Base-by-base conservation (phyloP, 2,797 vertebrate genomes). In the Meda fulgida region DNA sequence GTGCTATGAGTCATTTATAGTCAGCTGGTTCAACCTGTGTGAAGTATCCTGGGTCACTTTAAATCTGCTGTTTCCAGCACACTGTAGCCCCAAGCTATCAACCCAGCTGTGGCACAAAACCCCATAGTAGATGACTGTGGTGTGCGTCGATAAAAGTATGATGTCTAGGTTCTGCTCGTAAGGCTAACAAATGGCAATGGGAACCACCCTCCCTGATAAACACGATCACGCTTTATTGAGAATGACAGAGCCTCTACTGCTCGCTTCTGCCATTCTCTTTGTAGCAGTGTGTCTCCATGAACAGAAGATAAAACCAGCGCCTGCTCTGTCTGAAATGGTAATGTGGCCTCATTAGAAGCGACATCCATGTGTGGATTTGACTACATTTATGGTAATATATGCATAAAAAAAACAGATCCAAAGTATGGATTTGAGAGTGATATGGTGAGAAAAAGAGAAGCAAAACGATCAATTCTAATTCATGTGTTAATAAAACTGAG, bases 241-340 rank as follows among this genome's bases (percentile, higher is more conserved):
- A 84, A 83, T 51, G 87, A 88, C 83, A 85, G 78, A 71, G 69
- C 75, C 77, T 84, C 85, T 81, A 66, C 70, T 26, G 63, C 81
- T 66, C 21, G 58, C 77, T 86, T 86, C 79, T 86, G 72, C 85
- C 63, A 85, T 86, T 88, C 85, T 84, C 83, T 88, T 87, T 88
- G 87, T 83, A 84, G 67, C 83, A 81, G 51, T 69, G 14, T 75
- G 79, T 82, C 79, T 87, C 83, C 34, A 72, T 65, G 80, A 83
- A 76, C 67, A 80, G 67, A 86, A 85, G 87, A 85, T 84, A 78
- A 78, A 82, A 83, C 77, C 69, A 46, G 79, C 5, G 58, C 60
- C 83, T 66, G 67, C 80, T 87, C 82, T 86, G 85, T 84, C 87
- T 87, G 87, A 88, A 88, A 87, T 88, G 87, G 85, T 88, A 88